A percentile compares a stretch with the other conserved stretches of the same genome.
phyloP scores from a whole-genome alignment of 2,797 vertebrate genomes.

The Melopsittacus undulatus region DNA sequence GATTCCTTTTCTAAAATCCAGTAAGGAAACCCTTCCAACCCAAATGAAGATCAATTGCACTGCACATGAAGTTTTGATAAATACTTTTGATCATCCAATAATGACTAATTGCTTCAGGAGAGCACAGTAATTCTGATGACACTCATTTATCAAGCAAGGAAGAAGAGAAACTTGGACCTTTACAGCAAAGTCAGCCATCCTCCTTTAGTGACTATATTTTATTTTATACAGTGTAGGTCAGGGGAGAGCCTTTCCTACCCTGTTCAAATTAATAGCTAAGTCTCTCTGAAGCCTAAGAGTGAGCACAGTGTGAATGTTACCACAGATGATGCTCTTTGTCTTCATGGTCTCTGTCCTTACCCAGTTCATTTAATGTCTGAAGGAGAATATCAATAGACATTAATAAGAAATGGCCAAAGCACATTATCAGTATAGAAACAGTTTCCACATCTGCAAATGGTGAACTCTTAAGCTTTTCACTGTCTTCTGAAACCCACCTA shows the following conservation, averaged over 20 bases:
- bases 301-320: background rate
- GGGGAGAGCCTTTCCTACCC: background rate
- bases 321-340: background rate
- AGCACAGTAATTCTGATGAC: conserved; percentile 42
- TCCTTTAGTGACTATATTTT: background rate
- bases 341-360: background rate
- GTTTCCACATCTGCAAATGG: background rate
- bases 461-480: background rate
- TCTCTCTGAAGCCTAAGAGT: background rate
- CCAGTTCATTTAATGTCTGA: background rate
- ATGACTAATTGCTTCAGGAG: conserved; percentile 57
- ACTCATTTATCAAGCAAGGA: conserved; percentile 48
- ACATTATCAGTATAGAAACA: background rate
- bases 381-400: background rate
- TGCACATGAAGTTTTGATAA: conserved; percentile 43
- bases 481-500: background rate
- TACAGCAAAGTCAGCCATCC: conserved; percentile 10
- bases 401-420: background rate
- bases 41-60: conserved; percentile 62
- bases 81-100: conserved; percentile 55
- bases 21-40: conserved; percentile 44
- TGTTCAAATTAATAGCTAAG: background rate
- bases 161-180: conserved; percentile 23
- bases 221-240: background rate
- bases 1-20: conserved; percentile 29